Conservation (phyloP, 2,797 vertebrate genomes). For the Coreius guichenoti region DNA sequence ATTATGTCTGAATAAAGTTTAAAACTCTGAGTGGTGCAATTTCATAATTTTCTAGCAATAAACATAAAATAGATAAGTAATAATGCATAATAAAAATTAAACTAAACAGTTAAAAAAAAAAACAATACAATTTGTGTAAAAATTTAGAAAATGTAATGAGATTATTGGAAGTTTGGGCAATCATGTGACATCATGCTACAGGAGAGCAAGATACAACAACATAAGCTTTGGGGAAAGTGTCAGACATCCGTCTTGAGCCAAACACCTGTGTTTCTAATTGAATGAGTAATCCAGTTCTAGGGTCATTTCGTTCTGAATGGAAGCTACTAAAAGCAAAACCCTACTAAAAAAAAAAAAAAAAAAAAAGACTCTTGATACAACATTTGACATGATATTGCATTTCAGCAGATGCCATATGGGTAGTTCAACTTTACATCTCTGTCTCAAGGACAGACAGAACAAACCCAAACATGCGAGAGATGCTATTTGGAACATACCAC, state of each 20-base stretch:
- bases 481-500: constrained; percentile 39
- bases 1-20: background rate
- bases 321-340: background rate
- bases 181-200: background rate
- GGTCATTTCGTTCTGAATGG: constrained; percentile 3
- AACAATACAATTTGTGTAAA: background rate
- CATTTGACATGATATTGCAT: background rate
- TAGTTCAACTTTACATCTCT: constrained; percentile 47
- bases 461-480: constrained; percentile 18
- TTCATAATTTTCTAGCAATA: background rate
- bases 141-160: background rate
- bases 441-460: constrained; percentile 39
- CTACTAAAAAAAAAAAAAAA: no score
- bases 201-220: background rate
- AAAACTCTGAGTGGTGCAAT: background rate
- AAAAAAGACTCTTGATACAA: background rate
- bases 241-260: background rate
- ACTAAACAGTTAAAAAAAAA: background rate
- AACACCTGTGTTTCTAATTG: constrained; percentile 10
- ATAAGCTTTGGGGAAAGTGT: background rate
- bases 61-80: background rate
- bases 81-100: background rate
- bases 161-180: background rate
- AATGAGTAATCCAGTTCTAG: no score
- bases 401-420: constrained; percentile 31